A percentile compares a stretch with the other conserved stretches of the same genome.
phyloP scores from a whole-genome alignment of 2,888 invertebrate genomes.

The Serripes groenlandicus region DNA sequence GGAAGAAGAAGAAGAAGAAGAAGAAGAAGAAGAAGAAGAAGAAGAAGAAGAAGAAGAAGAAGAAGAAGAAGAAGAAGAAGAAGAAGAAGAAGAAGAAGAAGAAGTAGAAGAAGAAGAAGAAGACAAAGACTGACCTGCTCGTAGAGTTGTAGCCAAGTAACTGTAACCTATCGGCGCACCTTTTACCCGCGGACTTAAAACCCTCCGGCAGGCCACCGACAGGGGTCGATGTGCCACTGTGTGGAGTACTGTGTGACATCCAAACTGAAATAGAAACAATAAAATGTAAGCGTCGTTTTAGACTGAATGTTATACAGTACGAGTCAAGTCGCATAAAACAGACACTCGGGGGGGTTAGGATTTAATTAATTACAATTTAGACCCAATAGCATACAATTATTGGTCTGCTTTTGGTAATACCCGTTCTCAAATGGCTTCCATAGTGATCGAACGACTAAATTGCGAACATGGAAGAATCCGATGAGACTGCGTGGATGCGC shows the following conservation, averaged over 20 bases:
- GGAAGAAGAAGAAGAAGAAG: neutral
- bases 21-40: neutral
- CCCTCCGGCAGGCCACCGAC: slow-evolving; percentile 30
- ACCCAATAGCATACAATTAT: neutral
- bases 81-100: no score
- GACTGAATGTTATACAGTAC: no score
- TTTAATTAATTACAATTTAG: no score
- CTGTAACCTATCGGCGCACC: slow-evolving; percentile 57
- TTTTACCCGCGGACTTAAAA: slow-evolving; percentile 56
- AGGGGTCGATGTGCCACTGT: slow-evolving; percentile 42
- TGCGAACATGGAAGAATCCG: no score
- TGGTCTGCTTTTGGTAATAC: no score
- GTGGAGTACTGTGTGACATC: slow-evolving; percentile 47
- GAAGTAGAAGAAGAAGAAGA: neutral
- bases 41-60: no score
- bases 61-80: neutral
- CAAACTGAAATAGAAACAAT: slow-evolving; percentile 19
- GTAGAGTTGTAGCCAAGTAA: slow-evolving; percentile 40
- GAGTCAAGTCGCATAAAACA: no score
- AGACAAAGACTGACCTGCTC: slow-evolving; percentile 37
- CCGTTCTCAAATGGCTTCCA: no score
- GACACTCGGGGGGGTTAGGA: no score
- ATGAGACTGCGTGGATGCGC: no score
- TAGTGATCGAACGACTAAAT: no score
- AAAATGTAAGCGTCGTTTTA: no score